Evolutionary conservation across 2,797 vertebrate genomes (phyloP), one percentile per base, ranked within the genome.

Genomic region (Craterocephalus amniculus): DNA sequence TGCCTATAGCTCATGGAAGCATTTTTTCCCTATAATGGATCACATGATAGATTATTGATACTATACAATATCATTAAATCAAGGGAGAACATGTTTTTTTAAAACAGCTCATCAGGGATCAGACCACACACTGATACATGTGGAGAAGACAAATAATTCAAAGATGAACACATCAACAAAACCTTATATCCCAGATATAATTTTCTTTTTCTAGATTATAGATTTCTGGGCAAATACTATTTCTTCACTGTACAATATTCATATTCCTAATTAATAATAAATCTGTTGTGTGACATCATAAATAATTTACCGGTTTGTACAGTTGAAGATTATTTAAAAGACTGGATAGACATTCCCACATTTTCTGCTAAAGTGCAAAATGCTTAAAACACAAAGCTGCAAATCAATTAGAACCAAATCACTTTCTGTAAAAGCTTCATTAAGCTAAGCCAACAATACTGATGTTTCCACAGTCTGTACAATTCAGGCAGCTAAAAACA

Each of bases 361-460:
- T 78, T 76, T 80, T 75, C 64, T 68, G 68, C 49, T 90, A 91
- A 93, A 91, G 90, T 93, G 90, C 90, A 85, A 87, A 87, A 86
- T 74, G 65, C 34, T 79, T 72, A 11, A 72, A 72, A 80, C 64
- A 74, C 32, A 80, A 77, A 88, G 79, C 73, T 79, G 71, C 77
- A 77, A 45, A 64, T 32, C 14, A 36, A 62, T 58, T 58, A 64
- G 67, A 73, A 61, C 20, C 48, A 48, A 43, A 67, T 22, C 0
- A 10, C 43, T 34, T 45, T 48, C 49, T 48, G 24, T 35, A 69
- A 73, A 77, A 67, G 66, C 34, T 72, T 34, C 6, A 78, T 69
- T 72, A 67, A 60, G 16, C 54, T 36, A 63, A 67, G 32, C 45
- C 51, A n/a, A 48, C 27, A 63, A 58, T 27, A 58, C 31, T 6